Evolutionary conservation across 1,140 invertebrate genomes (phyloP).

Genomic region (Brachionus calyciflorus): DNA sequence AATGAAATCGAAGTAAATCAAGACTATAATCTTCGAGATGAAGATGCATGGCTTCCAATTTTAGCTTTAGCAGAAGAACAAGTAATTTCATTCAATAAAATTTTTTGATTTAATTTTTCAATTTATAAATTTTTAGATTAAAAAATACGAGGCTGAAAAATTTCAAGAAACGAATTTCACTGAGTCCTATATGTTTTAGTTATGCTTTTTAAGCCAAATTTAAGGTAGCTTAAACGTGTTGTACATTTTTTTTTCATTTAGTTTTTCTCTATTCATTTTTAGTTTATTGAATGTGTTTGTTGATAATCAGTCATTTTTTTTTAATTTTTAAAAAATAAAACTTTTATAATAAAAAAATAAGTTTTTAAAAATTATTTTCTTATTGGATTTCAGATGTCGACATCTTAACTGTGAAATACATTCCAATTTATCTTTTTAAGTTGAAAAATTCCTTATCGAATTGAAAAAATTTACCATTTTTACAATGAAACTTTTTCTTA

Average conservation of each 20-base stretch:
- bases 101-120: too few species aligned
- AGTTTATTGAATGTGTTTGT: too few species aligned
- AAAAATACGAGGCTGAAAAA: slow-evolving; percentile 35
- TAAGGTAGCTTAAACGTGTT: neutral
- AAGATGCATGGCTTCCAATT: slow-evolving; percentile 46
- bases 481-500: too few species aligned
- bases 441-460: too few species aligned
- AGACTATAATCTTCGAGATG: slow-evolving; percentile 34
- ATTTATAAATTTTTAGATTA: slow-evolving; percentile 18
- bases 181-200: slow-evolving; percentile 36
- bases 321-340: neutral
- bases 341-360: neutral
- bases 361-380: neutral
- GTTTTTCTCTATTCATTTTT: too few species aligned
- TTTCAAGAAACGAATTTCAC: neutral
- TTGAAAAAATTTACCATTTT: too few species aligned
- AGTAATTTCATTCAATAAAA: too few species aligned
- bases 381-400: too few species aligned
- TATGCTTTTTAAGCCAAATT: neutral
- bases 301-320: slow-evolving; percentile 11
- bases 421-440: too few species aligned
- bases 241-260: slow-evolving; percentile 6
- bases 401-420: too few species aligned
- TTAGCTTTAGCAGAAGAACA: slow-evolving; percentile 42
- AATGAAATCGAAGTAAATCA: neutral